These are phyloP conservation scores for Salticus scenicus DNA, from an alignment of 2,888 invertebrate genomes.

Conservation along the genomic window DNA sequence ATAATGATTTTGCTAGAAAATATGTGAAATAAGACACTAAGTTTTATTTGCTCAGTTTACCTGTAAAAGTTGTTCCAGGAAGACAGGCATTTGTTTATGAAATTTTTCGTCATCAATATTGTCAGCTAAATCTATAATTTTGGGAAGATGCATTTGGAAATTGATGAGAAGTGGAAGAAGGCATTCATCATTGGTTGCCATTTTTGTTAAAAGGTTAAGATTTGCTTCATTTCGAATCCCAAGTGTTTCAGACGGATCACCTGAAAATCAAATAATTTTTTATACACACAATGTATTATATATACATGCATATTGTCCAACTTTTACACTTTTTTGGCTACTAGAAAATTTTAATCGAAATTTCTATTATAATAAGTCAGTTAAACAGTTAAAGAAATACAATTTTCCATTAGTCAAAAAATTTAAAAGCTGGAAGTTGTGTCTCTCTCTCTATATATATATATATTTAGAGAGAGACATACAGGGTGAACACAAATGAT, in stretches of 20 bases:
- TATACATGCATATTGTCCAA: neutral
- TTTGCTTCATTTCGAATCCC: slow-evolving; percentile 77
- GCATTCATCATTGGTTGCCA: slow-evolving; percentile 80
- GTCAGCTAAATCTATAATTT: slow-evolving; percentile 77
- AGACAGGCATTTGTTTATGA: slow-evolving; percentile 77
- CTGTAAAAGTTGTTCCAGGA: slow-evolving; percentile 78
- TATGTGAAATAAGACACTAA: too few relatives aligned
- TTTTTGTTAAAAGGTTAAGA: slow-evolving; percentile 78
- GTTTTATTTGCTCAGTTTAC: too few relatives aligned
- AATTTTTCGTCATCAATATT: slow-evolving; percentile 76
- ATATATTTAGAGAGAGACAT: too few relatives aligned
- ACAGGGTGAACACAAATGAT: too few relatives aligned
- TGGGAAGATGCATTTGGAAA: slow-evolving; percentile 76
- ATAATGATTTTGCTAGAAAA: too few relatives aligned
- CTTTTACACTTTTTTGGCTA: too few relatives aligned
- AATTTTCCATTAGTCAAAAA: too few relatives aligned
- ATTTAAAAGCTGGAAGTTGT: too few relatives aligned
- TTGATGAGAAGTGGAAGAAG: slow-evolving; percentile 78
- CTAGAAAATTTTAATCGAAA: neutral
- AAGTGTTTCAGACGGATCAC: slow-evolving; percentile 72
- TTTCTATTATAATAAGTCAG: too few relatives aligned
- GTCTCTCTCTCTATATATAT: too few relatives aligned
- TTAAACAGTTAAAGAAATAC: too few relatives aligned
- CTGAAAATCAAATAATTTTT: slow-evolving; percentile 22
- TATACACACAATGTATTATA: neutral